Evolutionary conservation across 2,113 vertebrate genomes (phyloP).

Genomic region (Malurus melanocephalus): DNA sequence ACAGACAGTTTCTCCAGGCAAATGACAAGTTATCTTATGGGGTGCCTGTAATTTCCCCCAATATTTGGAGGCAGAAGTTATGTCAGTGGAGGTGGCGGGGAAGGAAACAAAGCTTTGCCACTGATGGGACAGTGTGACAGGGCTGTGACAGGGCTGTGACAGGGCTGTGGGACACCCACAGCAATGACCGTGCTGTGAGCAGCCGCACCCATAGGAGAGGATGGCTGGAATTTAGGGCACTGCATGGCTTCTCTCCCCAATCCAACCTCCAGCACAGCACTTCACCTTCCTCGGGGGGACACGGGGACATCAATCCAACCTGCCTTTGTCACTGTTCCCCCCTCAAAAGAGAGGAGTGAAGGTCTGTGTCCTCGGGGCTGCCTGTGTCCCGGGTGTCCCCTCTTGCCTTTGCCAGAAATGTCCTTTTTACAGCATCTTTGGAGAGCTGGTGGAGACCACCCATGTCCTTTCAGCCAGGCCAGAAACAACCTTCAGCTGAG

Average conservation of each 20-base stretch:
- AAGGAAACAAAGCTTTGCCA: neutral
- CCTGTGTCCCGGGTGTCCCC: neutral
- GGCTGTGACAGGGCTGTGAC: neutral
- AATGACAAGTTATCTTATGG: neutral
- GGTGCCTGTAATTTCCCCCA: neutral
- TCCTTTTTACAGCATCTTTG: neutral
- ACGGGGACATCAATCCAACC: neutral
- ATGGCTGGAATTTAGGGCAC: neutral
- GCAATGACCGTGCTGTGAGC: neutral
- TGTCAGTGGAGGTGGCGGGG: neutral
- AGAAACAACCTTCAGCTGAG: constrained; percentile 39
- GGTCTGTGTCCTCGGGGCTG: neutral
- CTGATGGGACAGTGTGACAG: neutral
- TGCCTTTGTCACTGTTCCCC: neutral
- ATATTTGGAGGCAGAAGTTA: neutral
- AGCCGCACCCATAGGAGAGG: neutral
- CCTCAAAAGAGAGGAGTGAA: neutral
- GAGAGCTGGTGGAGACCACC: constrained; percentile 8
- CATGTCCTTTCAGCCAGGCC: neutral
- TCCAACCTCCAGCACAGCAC: neutral
- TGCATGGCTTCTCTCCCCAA: neutral
- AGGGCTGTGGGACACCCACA: neutral
- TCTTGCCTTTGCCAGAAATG: neutral
- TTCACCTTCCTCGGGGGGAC: neutral
- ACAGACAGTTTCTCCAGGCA: neutral